Evolutionary conservation across 2,797 vertebrate genomes (phyloP).

Genomic region (Peromyscus eremicus): DNA sequence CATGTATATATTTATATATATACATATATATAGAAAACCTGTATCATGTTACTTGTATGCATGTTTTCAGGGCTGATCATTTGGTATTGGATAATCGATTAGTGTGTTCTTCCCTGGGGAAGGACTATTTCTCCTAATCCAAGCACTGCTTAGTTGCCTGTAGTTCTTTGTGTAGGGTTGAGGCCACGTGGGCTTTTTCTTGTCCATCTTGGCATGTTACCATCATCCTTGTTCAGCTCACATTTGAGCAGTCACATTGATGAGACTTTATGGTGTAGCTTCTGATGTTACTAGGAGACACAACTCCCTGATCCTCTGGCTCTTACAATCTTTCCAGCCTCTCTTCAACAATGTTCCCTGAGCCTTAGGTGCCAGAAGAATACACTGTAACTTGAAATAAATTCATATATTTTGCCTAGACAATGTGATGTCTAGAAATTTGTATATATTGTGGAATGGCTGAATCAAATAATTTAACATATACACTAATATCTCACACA

Average conservation of each 20-base stretch:
- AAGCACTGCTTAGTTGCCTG: background rate
- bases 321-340: background rate
- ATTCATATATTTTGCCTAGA: background rate
- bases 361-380: background rate
- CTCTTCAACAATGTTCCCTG: background rate
- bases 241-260: background rate
- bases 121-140: background rate
- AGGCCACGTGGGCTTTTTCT: background rate
- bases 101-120: background rate
- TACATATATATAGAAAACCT: background rate
- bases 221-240: background rate
- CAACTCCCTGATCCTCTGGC: background rate
- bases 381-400: background rate
- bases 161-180: background rate
- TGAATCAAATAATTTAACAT: slow-evolving; percentile 12
- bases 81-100: background rate
- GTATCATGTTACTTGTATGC: background rate
- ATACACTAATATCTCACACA: background rate
- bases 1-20: too few relatives aligned
- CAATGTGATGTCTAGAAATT: background rate
- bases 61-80: background rate
- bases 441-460: background rate
- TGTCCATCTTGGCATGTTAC: background rate
- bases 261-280: background rate
- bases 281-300: background rate